phyloP scores from a whole-genome alignment of 2,888 invertebrate genomes.

The Idaea biselata region DNA sequence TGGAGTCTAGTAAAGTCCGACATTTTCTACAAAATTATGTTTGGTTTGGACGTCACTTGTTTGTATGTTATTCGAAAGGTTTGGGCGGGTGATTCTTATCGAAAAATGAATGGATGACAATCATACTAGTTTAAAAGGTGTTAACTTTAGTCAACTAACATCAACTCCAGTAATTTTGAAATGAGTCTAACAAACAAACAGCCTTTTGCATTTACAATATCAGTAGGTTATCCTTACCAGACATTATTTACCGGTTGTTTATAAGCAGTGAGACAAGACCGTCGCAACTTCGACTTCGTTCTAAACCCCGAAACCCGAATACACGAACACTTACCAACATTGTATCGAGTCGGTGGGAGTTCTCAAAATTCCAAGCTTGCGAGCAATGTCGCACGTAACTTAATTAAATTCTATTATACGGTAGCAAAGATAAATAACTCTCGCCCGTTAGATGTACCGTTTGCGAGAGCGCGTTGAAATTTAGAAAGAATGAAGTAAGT shows the following conservation, averaged over 20 bases:
- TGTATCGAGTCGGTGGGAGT: slow-evolving; percentile 48
- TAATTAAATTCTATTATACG: slow-evolving; percentile 79
- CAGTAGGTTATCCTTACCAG: neutral
- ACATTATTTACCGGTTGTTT: neutral
- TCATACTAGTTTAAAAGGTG: too few species aligned
- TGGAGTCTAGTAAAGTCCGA: too few species aligned
- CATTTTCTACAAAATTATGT: too few species aligned
- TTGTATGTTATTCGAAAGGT: too few species aligned
- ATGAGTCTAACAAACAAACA: too few species aligned
- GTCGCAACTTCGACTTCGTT: neutral
- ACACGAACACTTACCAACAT: slow-evolving; percentile 27
- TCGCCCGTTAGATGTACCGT: slow-evolving; percentile 44
- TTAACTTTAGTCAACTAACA: too few species aligned
- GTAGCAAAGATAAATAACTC: slow-evolving; percentile 75
- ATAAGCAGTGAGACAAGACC: neutral
- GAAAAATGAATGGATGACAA: too few species aligned
- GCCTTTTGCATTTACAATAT: too few species aligned
- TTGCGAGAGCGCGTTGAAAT: slow-evolving; percentile 49
- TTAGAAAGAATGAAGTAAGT: slow-evolving; percentile 70
- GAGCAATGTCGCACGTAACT: slow-evolving; percentile 72
- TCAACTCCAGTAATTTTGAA: too few species aligned
- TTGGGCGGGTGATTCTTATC: too few species aligned
- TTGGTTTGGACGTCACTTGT: too few species aligned
- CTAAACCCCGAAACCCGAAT: slow-evolving; percentile 13
- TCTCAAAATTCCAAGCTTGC: slow-evolving; percentile 64